A percentile compares a stretch with the other conserved stretches of the same genome.
phyloP scores from a whole-genome alignment of 2,797 vertebrate genomes.

The Myotis findleyi region DNA sequence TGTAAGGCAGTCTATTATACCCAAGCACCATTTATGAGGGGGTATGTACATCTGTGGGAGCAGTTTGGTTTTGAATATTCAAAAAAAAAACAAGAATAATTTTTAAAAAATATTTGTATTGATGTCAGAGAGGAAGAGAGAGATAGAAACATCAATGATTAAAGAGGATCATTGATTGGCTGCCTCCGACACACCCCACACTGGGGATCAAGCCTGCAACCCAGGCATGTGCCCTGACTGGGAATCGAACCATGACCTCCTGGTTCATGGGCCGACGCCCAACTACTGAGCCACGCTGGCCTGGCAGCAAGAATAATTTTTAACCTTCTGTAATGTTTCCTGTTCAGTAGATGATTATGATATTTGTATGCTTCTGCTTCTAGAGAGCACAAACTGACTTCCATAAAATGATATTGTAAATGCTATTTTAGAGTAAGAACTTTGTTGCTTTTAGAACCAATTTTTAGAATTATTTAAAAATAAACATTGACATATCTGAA shows the following conservation, averaged over 20 bases:
- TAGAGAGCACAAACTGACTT: background rate
- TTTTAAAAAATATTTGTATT: background rate
- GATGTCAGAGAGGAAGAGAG: no score
- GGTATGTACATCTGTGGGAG: background rate
- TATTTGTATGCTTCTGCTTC: constrained; percentile 53
- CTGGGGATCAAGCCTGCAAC: no score
- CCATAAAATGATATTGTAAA: constrained; percentile 51
- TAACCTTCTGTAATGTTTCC: background rate
- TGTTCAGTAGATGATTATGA: constrained; percentile 44
- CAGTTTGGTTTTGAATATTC: constrained; percentile 7
- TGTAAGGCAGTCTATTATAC: background rate
- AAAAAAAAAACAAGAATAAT: constrained; percentile 1
- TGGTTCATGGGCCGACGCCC: no score
- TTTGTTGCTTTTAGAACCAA: background rate
- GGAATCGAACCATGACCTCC: no score
- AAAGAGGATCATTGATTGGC: no score
- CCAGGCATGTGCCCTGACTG: no score
- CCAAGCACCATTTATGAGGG: background rate
- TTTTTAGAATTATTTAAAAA: constrained; percentile 55
- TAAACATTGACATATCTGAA: constrained; percentile 1
- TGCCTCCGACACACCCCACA: no score
- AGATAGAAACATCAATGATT: no score
- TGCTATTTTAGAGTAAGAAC: background rate
- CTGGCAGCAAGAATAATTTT: background rate
- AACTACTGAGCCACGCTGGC: no score